Percentiles rank a stretch among this genome's conserved stretches.
Evolutionary conservation across 2,113 vertebrate genomes (phyloP).

Genomic region (Peromyscus polionotus): DNA sequence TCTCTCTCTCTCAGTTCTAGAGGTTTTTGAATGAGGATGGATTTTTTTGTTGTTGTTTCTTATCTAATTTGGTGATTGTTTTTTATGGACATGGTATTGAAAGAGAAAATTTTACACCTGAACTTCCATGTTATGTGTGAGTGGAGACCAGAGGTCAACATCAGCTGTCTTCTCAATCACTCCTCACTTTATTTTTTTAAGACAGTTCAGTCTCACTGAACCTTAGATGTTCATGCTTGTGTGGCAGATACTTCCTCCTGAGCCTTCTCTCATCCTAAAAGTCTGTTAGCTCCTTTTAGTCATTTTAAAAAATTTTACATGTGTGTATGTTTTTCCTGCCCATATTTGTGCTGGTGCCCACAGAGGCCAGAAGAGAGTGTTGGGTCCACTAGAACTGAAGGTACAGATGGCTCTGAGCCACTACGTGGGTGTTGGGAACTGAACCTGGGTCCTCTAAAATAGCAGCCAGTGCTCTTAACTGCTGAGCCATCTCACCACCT

Average conservation of each 20-base stretch:
- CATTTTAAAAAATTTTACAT: not conserved
- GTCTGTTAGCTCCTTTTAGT: not conserved
- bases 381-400: not conserved
- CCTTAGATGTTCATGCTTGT: not conserved
- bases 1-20: not conserved
- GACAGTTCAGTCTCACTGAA: not conserved
- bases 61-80: not conserved
- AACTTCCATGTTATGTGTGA: not conserved
- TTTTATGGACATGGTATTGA: not conserved
- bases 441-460: not conserved
- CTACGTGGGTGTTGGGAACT: not conserved
- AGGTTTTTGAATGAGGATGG: not conserved
- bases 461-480: not conserved
- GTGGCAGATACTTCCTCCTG: not conserved
- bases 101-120: not conserved
- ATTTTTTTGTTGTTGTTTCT: not conserved
- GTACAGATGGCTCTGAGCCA: not conserved
- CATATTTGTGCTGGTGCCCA: not conserved
- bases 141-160: not conserved
- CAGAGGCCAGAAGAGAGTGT: not conserved
- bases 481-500: not conserved
- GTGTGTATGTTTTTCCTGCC: not conserved
- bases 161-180: not conserved
- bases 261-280: not conserved
- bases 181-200: not conserved